Evolutionary conservation across 1,140 invertebrate genomes (phyloP).

Genomic region (Micrasema longulum): DNA sequence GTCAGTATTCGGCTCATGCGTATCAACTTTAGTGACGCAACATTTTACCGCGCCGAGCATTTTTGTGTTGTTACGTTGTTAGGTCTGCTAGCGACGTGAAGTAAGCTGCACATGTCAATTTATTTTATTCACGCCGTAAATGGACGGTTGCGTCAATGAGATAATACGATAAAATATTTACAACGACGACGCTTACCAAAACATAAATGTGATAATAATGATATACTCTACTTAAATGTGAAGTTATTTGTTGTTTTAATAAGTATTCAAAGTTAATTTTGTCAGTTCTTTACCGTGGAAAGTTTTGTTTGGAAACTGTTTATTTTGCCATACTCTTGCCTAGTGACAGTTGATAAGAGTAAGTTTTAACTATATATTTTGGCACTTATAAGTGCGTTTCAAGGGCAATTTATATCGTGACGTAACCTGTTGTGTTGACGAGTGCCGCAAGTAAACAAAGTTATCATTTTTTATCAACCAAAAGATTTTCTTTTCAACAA

Average conservation of each 20-base stretch:
- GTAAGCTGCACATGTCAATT: conserved; percentile 28
- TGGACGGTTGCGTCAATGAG: too few relatives aligned
- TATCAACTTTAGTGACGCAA: conserved; percentile 7
- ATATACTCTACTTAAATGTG: too few relatives aligned
- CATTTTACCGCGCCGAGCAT: not conserved
- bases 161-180: too few relatives aligned
- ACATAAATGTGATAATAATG: too few relatives aligned
- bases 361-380: not conserved
- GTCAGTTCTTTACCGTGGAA: too few relatives aligned
- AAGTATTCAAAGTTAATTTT: too few relatives aligned
- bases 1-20: conserved; percentile 16
- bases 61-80: not conserved
- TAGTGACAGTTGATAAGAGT: conserved; percentile 9
- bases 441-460: conserved; percentile 1
- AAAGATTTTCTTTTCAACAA: not conserved
- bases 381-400: conserved; percentile 2
- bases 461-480: not conserved
- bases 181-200: too few relatives aligned
- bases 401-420: conserved; percentile 31
- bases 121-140: not conserved
- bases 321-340: not conserved
- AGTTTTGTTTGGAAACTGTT: too few relatives aligned
- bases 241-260: too few relatives aligned
- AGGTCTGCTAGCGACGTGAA: conserved; percentile 26
- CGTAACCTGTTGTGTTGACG: conserved; percentile 27